Percentiles rank a stretch among this genome's conserved stretches.
phyloP scores from a whole-genome alignment of 2,888 invertebrate genomes.

The Amorpha juglandis region DNA sequence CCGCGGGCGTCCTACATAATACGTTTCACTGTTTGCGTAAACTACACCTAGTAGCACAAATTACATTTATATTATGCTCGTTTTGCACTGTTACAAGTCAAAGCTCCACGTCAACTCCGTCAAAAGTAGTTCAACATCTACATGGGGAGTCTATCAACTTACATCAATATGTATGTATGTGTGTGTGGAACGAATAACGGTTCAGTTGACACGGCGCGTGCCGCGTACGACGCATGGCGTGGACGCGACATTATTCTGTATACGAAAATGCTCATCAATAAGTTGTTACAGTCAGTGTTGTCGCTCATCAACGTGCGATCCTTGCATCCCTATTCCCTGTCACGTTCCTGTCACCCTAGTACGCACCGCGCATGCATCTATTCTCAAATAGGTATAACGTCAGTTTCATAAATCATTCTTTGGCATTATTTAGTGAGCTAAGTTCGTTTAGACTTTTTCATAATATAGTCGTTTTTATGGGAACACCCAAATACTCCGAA shows the following conservation, averaged over 20 bases:
- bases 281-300: constrained; percentile 52
- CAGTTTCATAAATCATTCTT: constrained; percentile 73
- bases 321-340: constrained; percentile 64
- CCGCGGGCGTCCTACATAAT: constrained; percentile 50
- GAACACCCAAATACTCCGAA: no score
- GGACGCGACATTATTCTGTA: constrained; percentile 34
- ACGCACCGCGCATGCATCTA: constrained; percentile 60
- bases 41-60: constrained; percentile 74
- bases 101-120: constrained; percentile 66
- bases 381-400: constrained; percentile 55
- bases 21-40: constrained; percentile 63
- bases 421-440: constrained; percentile 83
- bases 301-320: constrained; percentile 51
- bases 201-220: neutral
- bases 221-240: constrained; percentile 26
- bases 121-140: constrained; percentile 64
- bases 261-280: constrained; percentile 46
- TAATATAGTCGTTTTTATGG: constrained; percentile 37
- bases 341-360: constrained; percentile 60
- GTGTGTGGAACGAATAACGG: constrained; percentile 47
- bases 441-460: constrained; percentile 63
- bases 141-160: constrained; percentile 65
- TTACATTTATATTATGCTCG: constrained; percentile 68
- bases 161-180: constrained; percentile 31
- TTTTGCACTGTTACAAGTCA: constrained; percentile 60